These are phyloP conservation scores for Sesamia inferens DNA, from an alignment of 2,888 invertebrate genomes.

Conservation along the genomic window DNA sequence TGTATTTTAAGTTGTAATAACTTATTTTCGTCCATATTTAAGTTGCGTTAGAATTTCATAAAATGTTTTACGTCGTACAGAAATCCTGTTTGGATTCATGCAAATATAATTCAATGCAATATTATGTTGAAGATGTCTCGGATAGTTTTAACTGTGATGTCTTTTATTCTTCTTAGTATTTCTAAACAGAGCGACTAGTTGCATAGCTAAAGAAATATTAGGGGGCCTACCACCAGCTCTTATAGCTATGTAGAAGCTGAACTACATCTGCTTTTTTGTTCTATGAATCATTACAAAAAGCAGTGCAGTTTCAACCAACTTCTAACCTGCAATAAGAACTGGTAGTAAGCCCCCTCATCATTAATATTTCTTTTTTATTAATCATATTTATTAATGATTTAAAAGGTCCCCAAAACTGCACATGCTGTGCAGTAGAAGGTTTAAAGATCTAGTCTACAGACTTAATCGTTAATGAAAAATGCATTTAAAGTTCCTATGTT, in stretches of 20 bases:
- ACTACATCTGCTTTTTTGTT: too few relatives aligned
- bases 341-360: background rate
- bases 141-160: constrained; percentile 62
- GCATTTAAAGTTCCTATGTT: constrained; percentile 6
- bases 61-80: constrained; percentile 42
- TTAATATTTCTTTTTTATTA: background rate
- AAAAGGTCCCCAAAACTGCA: constrained; percentile 19
- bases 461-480: background rate
- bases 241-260: too few relatives aligned
- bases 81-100: constrained; percentile 48
- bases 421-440: background rate
- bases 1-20: constrained; percentile 69
- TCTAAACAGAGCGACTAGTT: constrained; percentile 43
- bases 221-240: too few relatives aligned
- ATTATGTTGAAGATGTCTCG: constrained; percentile 42
- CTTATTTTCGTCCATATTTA: constrained; percentile 69
- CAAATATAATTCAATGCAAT: constrained; percentile 59
- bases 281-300: too few relatives aligned
- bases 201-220: background rate
- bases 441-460: background rate
- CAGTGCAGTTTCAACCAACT: too few relatives aligned
- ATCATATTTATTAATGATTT: background rate
- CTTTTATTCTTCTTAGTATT: constrained; percentile 51
- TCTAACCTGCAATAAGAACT: too few relatives aligned
- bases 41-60: constrained; percentile 56